Conservation (phyloP, 1,140 invertebrate genomes). For the Scaptomyza hsui region DNA sequence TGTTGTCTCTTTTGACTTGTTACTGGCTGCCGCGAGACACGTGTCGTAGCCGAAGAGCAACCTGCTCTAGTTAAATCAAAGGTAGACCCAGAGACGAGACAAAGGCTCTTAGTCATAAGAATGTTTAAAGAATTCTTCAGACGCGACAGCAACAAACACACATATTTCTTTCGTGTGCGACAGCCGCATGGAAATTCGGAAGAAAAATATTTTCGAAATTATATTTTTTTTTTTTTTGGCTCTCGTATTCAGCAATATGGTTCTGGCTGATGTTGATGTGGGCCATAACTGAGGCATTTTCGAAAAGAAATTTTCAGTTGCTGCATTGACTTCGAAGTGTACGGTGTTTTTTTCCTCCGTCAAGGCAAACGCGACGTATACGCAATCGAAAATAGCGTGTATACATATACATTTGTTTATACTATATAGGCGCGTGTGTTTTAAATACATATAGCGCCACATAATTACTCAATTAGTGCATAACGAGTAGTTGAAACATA, state of each 20-base stretch:
- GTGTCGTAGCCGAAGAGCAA: conserved; percentile 42
- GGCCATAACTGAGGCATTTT: conserved; percentile 49
- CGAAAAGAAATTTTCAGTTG: conserved; percentile 74
- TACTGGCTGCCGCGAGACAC: conserved; percentile 42
- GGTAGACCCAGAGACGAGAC: conserved; percentile 45
- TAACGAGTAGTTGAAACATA: conserved; percentile 36
- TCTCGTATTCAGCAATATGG: conserved; percentile 58
- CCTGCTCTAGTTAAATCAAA: conserved; percentile 59
- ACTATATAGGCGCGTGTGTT: conserved; percentile 56
- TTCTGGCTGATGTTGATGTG: conserved; percentile 38
- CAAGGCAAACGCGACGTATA: conserved; percentile 71
- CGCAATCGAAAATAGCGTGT: conserved; percentile 54
- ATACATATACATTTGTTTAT: background rate
- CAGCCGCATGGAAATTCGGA: conserved; percentile 68
- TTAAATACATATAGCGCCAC: conserved; percentile 45
- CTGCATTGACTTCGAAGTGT: conserved; percentile 78
- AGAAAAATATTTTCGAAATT: conserved; percentile 52
- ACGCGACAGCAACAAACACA: conserved; percentile 64
- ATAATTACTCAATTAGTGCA: conserved; percentile 66
- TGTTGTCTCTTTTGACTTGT: conserved; percentile 4
- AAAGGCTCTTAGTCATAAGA: conserved; percentile 6
- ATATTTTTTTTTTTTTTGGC: conserved; percentile 29
- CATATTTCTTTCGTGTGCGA: conserved; percentile 4
- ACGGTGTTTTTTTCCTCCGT: conserved; percentile 32
- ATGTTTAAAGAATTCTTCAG: conserved; percentile 42